Evolutionary conservation across 2,888 invertebrate genomes (phyloP), one percentile per base, ranked within the genome.

Genomic region (Mesoligia furuncula): DNA sequence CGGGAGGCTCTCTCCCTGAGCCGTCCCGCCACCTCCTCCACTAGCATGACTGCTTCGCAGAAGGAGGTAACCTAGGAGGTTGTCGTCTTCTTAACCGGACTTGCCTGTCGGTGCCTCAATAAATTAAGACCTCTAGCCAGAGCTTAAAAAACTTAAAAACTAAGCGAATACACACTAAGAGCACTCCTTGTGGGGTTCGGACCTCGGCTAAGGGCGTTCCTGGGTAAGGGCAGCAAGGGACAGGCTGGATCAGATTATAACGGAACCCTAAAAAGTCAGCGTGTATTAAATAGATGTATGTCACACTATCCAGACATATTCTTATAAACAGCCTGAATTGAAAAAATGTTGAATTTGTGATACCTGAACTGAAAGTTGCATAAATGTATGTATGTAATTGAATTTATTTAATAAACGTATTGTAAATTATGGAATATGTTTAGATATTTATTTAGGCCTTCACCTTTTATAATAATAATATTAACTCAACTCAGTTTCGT

Each of bases 291-390:
- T 67, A 45, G 31, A 54, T 54, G 11, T 72, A 77, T 74, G 65
- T 84, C 84, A 61, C 73, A 62, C 48, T 86, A 83, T 83, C 86
- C 73, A 83, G 83, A 83, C 73, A 86, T 86, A 78, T 84, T 83
- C 73, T 74, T 72, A 51, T 42, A 64, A 54, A 57, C 45, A 57
- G 31, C 80, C 80, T 51, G 75, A 67, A 67, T 67, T 54, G 9
- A 85, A 42, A 42, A 64, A 75, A 36, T 67, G 61, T 79, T 75
- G 42, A 86, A 84, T 75, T 79, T 86, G 84, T 84, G 84, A 87
- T 86, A 84, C 70, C 66, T 57, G 42, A 75, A 84, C 84, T 86
- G 84, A 84, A 84, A 84, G 86, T 83, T 79, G 75, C 87, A 84
- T 83, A 64, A 67, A 69, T 72, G 74, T 86, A 64, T 73, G 65